Evolutionary conservation across 2,797 vertebrate genomes (phyloP), one percentile per base, ranked within the genome.

Genomic region (Coregonus ussuriensis): DNA sequence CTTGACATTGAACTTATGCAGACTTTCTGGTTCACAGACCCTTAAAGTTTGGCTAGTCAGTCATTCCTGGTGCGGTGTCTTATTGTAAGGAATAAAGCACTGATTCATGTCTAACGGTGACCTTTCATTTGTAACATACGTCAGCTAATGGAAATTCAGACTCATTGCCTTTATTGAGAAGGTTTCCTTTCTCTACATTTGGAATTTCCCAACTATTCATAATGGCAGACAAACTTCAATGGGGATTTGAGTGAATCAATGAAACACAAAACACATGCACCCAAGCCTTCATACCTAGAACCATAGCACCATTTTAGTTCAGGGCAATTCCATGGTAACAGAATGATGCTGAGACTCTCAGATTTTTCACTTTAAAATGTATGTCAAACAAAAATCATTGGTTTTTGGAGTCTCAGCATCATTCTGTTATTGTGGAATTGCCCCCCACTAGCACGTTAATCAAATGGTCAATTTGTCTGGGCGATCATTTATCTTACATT

Each of bases 1-100:
- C 93, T 94, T 94, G 93, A 94, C 94, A 94, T 93, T 94, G 92
- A 95, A 94, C 89, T 91, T 91, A 86, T 93, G 85, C 93, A 95
- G 94, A 93, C 91, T 89, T 90, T 89, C 91, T 74, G 85, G 85
- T 89, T 85, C 82, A 77, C 83, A 82, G 85, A 86, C 77, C 86
- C 87, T 81, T 85, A 75, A 92, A 87, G 85, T 92, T 89, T 89
- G 84, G 77, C 87, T 82, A 52, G 79, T 62, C n/a, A 25, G 18
- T 63, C 21, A 63, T 63, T 85, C 76, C 81, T 76, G 41, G 77
- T 83, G 77, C 79, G 77, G 76, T 80, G 71, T 74, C 80, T 79
- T 80, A 79, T 81, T 81, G n/a, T 71, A 77, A 72, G 59, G 83
- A 82, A 75, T 75, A 79, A 79, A 83, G 74, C 54, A 53, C 14